phyloP scores from a whole-genome alignment of 2,888 invertebrate species.

The Hyposoter dolosus region DNA sequence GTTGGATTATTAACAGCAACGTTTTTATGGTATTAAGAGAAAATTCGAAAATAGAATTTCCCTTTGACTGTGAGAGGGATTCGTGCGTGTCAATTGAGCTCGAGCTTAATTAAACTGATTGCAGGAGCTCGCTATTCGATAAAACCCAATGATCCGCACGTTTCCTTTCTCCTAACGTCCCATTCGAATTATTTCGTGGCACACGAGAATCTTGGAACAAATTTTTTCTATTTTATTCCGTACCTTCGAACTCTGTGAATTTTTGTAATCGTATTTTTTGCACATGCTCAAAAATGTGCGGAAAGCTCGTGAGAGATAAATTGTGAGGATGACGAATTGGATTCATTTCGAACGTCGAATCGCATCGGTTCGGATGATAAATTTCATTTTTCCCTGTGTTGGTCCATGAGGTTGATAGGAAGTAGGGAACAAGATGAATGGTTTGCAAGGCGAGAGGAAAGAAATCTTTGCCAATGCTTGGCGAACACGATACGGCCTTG shows the following conservation, averaged over 20 bases:
- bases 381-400: neutral
- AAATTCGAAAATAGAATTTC: neutral
- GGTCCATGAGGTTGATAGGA: neutral
- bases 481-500: slow-evolving; percentile 34
- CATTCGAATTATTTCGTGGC: neutral
- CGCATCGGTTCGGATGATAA: neutral
- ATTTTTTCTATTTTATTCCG: too few species aligned
- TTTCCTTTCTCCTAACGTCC: neutral
- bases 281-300: neutral
- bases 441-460: neutral
- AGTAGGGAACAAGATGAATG: neutral
- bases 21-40: neutral
- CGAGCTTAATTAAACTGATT: neutral
- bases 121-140: neutral
- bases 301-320: neutral
- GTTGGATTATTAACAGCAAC: neutral
- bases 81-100: neutral
- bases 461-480: slow-evolving; percentile 18
- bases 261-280: neutral
- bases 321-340: too few species aligned
- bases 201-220: neutral
- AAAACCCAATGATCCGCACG: neutral
- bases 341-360: neutral
- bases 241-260: neutral
- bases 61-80: neutral